A percentile compares a stretch with the other conserved stretches of the same genome.
Conservation (phyloP, 2,113 vertebrate genomes). For the Neogobius melanostomus region DNA sequence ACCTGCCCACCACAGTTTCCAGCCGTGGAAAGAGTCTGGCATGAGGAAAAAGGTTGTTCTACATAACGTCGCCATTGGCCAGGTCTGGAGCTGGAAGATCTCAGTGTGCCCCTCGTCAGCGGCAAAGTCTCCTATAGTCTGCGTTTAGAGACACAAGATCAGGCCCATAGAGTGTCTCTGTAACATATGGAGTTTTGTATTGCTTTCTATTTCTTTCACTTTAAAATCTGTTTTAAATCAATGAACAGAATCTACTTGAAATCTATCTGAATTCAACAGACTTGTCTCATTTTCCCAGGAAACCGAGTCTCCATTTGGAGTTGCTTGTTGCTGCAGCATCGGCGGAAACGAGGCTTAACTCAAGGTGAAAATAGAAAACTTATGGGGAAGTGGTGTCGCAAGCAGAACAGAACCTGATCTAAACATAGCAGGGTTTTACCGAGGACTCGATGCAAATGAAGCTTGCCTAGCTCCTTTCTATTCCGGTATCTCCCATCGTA, state of each 20-base stretch:
- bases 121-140: too few relatives aligned
- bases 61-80: too few relatives aligned
- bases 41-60: too few relatives aligned
- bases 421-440: not conserved
- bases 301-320: not conserved
- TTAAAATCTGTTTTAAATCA: too few relatives aligned
- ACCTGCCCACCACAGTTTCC: too few relatives aligned
- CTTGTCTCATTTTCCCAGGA: not conserved
- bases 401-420: not conserved
- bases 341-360: not conserved
- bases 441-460: slow-evolving; percentile 20
- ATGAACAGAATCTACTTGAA: not conserved
- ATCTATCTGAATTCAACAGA: not conserved
- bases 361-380: not conserved
- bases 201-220: too few relatives aligned
- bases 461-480: slow-evolving; percentile 11
- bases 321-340: not conserved
- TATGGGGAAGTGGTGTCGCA: not conserved
- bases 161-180: too few relatives aligned
- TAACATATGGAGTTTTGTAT: too few relatives aligned
- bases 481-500: slow-evolving; percentile 32
- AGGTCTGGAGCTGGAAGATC: too few relatives aligned
- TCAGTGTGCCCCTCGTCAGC: too few relatives aligned
- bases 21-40: too few relatives aligned
- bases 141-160: too few relatives aligned